Percentiles rank a stretch among this genome's conserved stretches.
phyloP scores from a whole-genome alignment of 1,140 invertebrate genomes.

The Halesus radiatus region DNA sequence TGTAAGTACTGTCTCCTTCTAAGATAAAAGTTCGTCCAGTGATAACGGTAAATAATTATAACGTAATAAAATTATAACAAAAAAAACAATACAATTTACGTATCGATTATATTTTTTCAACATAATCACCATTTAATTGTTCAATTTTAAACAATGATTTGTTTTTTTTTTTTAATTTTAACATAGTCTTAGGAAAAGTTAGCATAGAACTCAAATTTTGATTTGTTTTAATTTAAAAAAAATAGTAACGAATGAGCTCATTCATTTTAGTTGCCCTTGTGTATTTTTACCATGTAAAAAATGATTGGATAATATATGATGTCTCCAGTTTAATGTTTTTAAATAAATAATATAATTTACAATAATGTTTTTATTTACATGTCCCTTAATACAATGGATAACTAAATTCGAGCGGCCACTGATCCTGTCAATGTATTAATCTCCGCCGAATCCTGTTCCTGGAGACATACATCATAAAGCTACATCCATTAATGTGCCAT shows the following conservation, averaged over 20 bases:
- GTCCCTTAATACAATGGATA: no score
- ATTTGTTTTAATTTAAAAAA: not conserved
- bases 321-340: conserved; percentile 39
- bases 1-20: not conserved
- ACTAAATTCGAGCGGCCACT: no score
- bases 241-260: not conserved
- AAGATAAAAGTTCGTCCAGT: conserved; percentile 7
- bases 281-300: conserved; percentile 52
- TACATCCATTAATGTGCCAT: no score
- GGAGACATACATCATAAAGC: no score
- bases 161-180: conserved; percentile 4
- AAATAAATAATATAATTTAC: conserved; percentile 37
- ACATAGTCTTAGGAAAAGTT: conserved; percentile 16
- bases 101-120: conserved; percentile 8
- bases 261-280: conserved; percentile 36
- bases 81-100: no score
- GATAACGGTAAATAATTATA: not conserved
- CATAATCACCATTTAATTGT: not conserved
- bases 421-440: no score
- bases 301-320: conserved; percentile 48
- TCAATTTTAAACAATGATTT: not conserved
- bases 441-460: no score
- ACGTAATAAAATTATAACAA: not conserved
- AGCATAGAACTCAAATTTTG: conserved; percentile 30
- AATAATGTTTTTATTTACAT: not conserved